Evolutionary conservation across 2,797 vertebrate genomes (phyloP).

Genomic region (Neoniphon sammara): DNA sequence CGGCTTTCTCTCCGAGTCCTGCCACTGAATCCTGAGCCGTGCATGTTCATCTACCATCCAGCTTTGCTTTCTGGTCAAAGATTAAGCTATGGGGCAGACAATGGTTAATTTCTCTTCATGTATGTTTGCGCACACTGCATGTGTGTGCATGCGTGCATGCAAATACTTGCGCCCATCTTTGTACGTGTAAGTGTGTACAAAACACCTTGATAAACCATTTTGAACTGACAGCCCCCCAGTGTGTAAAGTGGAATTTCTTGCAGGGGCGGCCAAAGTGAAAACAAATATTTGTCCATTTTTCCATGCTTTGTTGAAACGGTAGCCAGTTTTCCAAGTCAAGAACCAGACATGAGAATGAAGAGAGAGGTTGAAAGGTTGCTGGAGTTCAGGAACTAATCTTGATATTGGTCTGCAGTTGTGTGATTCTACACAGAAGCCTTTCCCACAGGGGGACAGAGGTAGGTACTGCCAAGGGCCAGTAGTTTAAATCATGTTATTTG

Average conservation of each 20-base stretch:
- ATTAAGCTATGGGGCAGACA: constrained; percentile 31
- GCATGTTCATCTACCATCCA: constrained; percentile 22
- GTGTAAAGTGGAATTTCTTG: constrained; percentile 42
- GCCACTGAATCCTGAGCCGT: constrained; percentile 1
- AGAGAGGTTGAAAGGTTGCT: constrained; percentile 1
- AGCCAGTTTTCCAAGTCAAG: constrained; percentile 53
- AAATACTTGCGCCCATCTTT: constrained; percentile 19
- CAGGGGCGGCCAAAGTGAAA: constrained; percentile 65
- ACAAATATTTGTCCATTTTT: constrained; percentile 78
- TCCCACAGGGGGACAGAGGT: constrained; percentile 49
- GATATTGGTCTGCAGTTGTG: constrained; percentile 44
- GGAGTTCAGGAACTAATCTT: constrained; percentile 26
- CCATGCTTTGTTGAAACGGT: constrained; percentile 59
- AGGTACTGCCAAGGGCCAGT: constrained; percentile 38
- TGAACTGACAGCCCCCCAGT: constrained; percentile 35
- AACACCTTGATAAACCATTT: constrained; percentile 50
- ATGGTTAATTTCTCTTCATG: constrained; percentile 31
- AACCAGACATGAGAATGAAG: constrained; percentile 47
- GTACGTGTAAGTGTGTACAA: constrained; percentile 24
- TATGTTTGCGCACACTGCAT: constrained; percentile 35
- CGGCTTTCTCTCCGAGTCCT: constrained; percentile 1
- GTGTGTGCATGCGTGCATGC: constrained; percentile 10
- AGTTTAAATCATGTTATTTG: constrained; percentile 60
- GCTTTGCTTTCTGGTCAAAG: constrained; percentile 17
- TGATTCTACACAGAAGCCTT: constrained; percentile 47